These are phyloP conservation scores for Willisornis vidua DNA, from an alignment of 2,113 vertebrate species.

Conservation along the genomic window DNA sequence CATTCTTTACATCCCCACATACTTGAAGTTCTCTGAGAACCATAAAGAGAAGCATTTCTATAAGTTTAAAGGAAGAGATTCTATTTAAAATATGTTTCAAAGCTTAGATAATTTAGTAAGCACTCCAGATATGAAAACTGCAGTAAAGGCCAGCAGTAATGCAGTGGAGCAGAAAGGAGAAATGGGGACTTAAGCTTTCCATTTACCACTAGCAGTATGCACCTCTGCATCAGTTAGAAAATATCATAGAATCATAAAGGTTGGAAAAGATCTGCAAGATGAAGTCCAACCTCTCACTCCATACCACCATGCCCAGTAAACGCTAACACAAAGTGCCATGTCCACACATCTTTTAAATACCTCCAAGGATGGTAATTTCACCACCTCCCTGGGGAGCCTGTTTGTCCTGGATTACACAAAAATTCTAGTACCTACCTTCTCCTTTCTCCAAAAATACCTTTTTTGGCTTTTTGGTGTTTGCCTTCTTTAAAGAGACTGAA, in stretches of 20 bases:
- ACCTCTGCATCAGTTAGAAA: neutral
- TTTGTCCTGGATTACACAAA: neutral
- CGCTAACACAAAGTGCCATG: neutral
- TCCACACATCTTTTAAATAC: neutral
- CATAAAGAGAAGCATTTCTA: neutral
- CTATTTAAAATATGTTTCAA: neutral
- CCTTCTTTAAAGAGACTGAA: neutral
- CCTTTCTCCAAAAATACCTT: neutral
- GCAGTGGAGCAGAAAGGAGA: neutral
- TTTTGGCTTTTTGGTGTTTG: neutral
- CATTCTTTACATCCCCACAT: neutral
- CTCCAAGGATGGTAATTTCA: neutral
- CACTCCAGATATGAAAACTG: neutral
- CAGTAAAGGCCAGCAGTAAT: neutral
- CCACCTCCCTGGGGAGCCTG: neutral
- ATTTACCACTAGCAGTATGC: neutral
- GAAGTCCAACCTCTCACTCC: neutral
- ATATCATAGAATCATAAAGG: neutral
- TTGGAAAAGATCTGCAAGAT: neutral
- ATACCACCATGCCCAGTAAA: neutral
- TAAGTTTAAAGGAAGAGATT: neutral
- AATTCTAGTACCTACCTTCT: neutral
- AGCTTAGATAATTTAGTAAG: neutral
- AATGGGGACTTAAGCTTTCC: neutral
- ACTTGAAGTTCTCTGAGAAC: neutral